Evolutionary conservation across 1,140 invertebrate species (phyloP).

Genomic region (Lysiphlebus fabarum): DNA sequence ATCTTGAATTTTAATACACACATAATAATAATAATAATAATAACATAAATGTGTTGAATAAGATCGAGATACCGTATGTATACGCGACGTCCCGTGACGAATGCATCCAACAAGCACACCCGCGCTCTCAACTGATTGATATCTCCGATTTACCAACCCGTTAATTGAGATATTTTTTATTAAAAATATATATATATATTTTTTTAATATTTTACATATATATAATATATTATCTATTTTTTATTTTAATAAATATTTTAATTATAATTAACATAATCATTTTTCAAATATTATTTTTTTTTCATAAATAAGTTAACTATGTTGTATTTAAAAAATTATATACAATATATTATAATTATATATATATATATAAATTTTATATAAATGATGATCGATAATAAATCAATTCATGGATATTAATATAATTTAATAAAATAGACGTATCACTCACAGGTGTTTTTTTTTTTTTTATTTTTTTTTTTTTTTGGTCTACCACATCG

Average conservation of each 20-base stretch:
- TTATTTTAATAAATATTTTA: neutral
- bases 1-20: neutral
- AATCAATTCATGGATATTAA: no score
- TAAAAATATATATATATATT: neutral
- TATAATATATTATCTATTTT: neutral
- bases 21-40: neutral
- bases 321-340: neutral
- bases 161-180: slow-evolving; percentile 14
- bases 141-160: neutral
- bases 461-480: no score
- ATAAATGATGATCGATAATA: no score
- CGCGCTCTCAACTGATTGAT: slow-evolving; percentile 8
- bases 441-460: no score
- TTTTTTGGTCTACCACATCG: no score
- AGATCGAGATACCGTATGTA: slow-evolving; percentile 7
- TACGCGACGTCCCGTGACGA: slow-evolving; percentile 14
- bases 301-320: neutral
- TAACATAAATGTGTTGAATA: neutral
- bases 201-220: neutral
- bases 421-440: no score
- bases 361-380: no score
- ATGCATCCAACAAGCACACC: slow-evolving; percentile 8
- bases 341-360: neutral
- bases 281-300: neutral
- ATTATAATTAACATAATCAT: neutral